These are phyloP conservation scores for Sarcoramphus papa DNA, from an alignment of 2,797 vertebrate species.

Conservation along the genomic window DNA sequence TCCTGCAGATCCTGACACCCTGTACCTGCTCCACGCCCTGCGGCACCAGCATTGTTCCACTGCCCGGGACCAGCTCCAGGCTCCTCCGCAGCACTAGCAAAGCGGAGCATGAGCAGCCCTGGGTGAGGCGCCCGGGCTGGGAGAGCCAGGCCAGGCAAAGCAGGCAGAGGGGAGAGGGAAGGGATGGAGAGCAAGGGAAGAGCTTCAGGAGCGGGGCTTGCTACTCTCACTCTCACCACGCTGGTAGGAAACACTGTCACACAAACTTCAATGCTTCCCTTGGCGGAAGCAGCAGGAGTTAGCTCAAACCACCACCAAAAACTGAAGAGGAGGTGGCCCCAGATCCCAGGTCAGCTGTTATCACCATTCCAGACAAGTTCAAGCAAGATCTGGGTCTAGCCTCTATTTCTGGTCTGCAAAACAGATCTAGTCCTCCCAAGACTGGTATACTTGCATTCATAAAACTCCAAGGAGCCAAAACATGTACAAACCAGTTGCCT, in stretches of 20 bases:
- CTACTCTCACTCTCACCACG: background rate
- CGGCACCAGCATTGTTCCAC: background rate
- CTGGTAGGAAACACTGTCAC: background rate
- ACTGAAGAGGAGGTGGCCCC: background rate
- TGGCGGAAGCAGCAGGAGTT: background rate
- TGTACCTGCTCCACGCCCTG: accelerated
- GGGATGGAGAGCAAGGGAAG: background rate
- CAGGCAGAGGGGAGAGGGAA: background rate
- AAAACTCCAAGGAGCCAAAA: background rate
- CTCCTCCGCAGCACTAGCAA: background rate
- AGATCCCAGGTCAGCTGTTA: background rate
- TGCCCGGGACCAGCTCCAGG: background rate
- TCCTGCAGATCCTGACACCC: background rate
- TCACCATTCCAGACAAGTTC: background rate
- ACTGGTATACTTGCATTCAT: background rate
- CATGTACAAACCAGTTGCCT: background rate
- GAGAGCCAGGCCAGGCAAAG: background rate
- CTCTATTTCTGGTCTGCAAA: background rate
- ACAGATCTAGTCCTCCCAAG: background rate
- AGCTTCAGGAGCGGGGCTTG: background rate
- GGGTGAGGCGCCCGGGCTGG: background rate
- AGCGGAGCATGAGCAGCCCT: background rate
- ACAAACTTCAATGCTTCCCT: background rate
- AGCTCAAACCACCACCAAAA: background rate
- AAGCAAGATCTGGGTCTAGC: background rate